Percentiles rank a stretch among this genome's conserved stretches.
These are phyloP conservation scores for Megatriorchis doriae DNA, from an alignment of 2,113 vertebrate species.

Conservation along the genomic window DNA sequence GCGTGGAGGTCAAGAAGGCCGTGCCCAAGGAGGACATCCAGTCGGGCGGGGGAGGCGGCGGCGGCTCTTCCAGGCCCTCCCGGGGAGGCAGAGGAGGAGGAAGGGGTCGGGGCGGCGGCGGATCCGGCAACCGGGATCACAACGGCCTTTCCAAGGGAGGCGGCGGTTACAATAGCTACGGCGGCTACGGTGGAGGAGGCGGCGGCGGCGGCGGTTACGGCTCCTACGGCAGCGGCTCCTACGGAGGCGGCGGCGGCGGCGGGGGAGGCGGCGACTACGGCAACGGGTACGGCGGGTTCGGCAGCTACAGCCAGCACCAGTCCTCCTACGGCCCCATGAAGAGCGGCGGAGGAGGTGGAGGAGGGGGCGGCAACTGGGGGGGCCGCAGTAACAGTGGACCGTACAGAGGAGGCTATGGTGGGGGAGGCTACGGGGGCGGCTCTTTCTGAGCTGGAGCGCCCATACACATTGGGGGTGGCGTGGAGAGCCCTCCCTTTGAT, in stretches of 20 bases:
- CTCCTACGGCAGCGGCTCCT: constrained; percentile 72
- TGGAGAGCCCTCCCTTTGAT: constrained; percentile 46
- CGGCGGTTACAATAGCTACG: constrained; percentile 85
- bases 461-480: not conserved
- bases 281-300: constrained; percentile 91
- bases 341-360: constrained; percentile 84
- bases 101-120: constrained; percentile 78
- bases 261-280: constrained; percentile 83
- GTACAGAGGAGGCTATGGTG: constrained; percentile 83
- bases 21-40: constrained; percentile 90
- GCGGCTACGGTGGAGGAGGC: constrained; percentile 76
- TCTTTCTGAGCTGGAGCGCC: constrained; percentile 64
- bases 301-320: constrained; percentile 91
- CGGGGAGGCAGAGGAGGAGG: constrained; percentile 76
- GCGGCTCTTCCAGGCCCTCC: constrained; percentile 71
- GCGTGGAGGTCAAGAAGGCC: constrained; percentile 93
- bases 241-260: constrained; percentile 76
- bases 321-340: constrained; percentile 93
- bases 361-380: constrained; percentile 83
- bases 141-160: constrained; percentile 80
- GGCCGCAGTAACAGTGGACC: constrained; percentile 86
- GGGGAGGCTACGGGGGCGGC: constrained; percentile 77
- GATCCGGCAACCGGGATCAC: constrained; percentile 75
- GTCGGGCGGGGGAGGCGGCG: constrained; percentile 73
- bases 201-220: constrained; percentile 71